Conservation (phyloP, 2,797 vertebrate species). For the Tenualosa ilisha region DNA sequence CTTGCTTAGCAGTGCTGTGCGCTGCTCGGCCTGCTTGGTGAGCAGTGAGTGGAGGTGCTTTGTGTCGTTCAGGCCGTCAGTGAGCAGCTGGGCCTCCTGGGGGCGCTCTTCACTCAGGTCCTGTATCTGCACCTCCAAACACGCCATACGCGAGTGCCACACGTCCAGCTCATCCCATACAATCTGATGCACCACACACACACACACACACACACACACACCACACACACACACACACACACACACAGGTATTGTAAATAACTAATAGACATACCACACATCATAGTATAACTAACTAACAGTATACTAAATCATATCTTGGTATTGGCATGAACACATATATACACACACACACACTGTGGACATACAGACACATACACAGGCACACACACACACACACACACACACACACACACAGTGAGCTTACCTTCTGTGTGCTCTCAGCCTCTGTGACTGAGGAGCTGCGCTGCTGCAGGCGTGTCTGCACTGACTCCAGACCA, state of each 20-base stretch:
- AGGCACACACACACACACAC: neutral
- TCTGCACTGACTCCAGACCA: slow-evolving; percentile 81
- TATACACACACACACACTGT: too few relatives aligned
- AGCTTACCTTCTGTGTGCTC: slow-evolving; percentile 85
- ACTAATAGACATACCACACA: too few relatives aligned
- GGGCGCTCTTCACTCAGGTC: slow-evolving; percentile 82
- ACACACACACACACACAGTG: neutral
- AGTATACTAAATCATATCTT: too few relatives aligned
- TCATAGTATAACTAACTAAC: too few relatives aligned
- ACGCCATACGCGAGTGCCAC: slow-evolving; percentile 84
- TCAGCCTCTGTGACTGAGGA: slow-evolving; percentile 78
- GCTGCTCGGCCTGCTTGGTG: slow-evolving; percentile 83
- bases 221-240: neutral
- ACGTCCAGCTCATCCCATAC: slow-evolving; percentile 88
- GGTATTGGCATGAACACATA: too few relatives aligned
- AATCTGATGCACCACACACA: slow-evolving; percentile 66
- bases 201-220: neutral
- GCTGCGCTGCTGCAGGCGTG: slow-evolving; percentile 79
- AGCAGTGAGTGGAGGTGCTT: slow-evolving; percentile 82
- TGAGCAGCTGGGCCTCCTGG: slow-evolving; percentile 74
- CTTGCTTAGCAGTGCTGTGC: slow-evolving; percentile 87
- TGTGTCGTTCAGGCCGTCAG: slow-evolving; percentile 79
- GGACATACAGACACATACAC: neutral
- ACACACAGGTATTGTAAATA: too few relatives aligned
- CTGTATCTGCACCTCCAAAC: slow-evolving; percentile 85